phyloP scores from a whole-genome alignment of 2,888 invertebrate genomes.

The Tillus elongatus region DNA sequence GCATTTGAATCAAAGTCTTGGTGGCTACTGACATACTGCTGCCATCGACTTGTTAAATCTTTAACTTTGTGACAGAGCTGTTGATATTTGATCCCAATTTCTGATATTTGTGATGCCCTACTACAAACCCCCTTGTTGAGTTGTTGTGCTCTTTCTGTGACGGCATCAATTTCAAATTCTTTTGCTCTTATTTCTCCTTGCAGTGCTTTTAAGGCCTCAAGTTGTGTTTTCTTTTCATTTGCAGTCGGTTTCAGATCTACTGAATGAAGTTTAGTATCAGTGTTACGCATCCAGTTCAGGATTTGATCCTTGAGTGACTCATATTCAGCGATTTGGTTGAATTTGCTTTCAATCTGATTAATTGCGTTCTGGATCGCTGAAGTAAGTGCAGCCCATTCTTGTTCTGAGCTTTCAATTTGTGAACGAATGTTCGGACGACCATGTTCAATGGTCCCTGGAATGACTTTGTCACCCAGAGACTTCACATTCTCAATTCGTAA shows the following conservation, averaged over 20 bases:
- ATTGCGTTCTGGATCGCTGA: conserved; percentile 70
- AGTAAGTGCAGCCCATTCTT: conserved; percentile 79
- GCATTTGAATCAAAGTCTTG: conserved; percentile 78
- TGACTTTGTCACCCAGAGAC: conserved; percentile 77
- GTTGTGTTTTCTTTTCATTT: conserved; percentile 73
- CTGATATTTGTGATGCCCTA: conserved; percentile 75
- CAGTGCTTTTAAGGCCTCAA: conserved; percentile 66
- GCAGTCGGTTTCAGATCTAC: conserved; percentile 77
- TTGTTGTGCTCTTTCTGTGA: conserved; percentile 84
- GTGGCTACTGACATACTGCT: conserved; percentile 79
- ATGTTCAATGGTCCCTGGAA: conserved; percentile 73
- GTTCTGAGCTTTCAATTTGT: conserved; percentile 79
- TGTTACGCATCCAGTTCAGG: conserved; percentile 76
- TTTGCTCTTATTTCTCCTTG: conserved; percentile 87
- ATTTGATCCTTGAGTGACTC: conserved; percentile 80
- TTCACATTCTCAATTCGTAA: conserved; percentile 72
- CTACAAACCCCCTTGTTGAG: conserved; percentile 66
- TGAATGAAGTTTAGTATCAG: conserved; percentile 79
- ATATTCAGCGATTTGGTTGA: conserved; percentile 87
- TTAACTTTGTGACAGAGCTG: conserved; percentile 83
- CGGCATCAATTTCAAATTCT: conserved; percentile 84
- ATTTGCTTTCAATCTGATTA: conserved; percentile 68
- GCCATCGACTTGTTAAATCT: conserved; percentile 85
- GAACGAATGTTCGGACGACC: conserved; percentile 80
- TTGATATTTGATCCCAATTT: conserved; percentile 86